A percentile compares a stretch with the other conserved stretches of the same genome.
Evolutionary conservation across 2,888 invertebrate genomes (phyloP).

Genomic region (Eristalis pertinax): DNA sequence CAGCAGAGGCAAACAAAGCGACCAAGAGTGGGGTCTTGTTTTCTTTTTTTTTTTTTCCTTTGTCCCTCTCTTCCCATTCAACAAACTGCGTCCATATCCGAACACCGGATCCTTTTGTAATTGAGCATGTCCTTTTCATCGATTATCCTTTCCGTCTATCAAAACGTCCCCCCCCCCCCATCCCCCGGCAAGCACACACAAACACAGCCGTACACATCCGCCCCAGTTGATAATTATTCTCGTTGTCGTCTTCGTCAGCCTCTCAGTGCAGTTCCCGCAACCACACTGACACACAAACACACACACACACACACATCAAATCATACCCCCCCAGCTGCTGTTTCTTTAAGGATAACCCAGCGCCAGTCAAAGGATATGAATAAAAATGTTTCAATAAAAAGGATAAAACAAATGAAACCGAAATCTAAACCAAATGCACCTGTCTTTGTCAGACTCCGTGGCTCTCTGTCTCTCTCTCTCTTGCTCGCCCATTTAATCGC

Average conservation of each 20-base stretch:
- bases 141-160: slow-evolving; percentile 12
- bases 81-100: not conserved
- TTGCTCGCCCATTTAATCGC: not conserved
- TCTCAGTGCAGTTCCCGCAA: too few relatives aligned
- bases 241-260: too few relatives aligned
- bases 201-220: too few relatives aligned
- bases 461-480: not conserved
- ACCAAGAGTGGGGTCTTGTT: not conserved
- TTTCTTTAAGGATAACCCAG: too few relatives aligned
- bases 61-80: not conserved
- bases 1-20: not conserved
- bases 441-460: not conserved
- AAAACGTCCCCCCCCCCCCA: not conserved
- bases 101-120: not conserved
- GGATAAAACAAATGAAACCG: not conserved
- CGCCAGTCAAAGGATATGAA: not conserved
- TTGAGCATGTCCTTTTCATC: slow-evolving; percentile 4
- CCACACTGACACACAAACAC: too few relatives aligned
- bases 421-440: not conserved
- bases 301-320: too few relatives aligned
- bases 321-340: too few relatives aligned
- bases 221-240: too few relatives aligned
- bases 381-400: slow-evolving; percentile 8
- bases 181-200: not conserved
- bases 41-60: too few relatives aligned